Base-by-base conservation (phyloP, 2,797 vertebrate species). In the Cossypha niveicapilla region DNA sequence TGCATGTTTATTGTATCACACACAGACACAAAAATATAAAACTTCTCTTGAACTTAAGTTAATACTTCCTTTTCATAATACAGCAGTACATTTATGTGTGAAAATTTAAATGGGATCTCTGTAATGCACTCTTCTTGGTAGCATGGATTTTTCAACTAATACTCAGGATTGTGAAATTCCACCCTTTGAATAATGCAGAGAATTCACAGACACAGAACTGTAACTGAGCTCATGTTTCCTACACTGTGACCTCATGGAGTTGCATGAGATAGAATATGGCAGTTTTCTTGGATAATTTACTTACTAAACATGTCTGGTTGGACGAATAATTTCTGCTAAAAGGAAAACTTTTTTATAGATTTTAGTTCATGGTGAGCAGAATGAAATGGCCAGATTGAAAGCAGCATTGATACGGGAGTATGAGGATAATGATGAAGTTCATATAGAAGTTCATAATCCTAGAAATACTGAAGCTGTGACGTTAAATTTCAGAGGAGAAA, bases 401-500 rank as follows among this genome's bases (percentile, higher is more conserved):
- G 99, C 99, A 14, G 99, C 99, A 3, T 95, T 99, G 93, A 99
- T 99, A 96, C 96, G 99, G 11, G 99, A 99, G 94, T 99, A 99
- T 58, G 99, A 99, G 88, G 99, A 99, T 94, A 99, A 99, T 3
- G 99, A 99, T n/a, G 98, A 99, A 96, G 99, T 99, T 27, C 98
- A 99, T 94, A 99, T 99, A 63, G 99, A 99, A 87, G 99, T 99
- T 83, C 99, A 99, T 96, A 99, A 99, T 96, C 99, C 99, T 10
- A 97, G 98, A 60, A 99, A 99, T 94, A 99, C 99, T 0, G 99
- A 99, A 95, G 99, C 99, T 6, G 99, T 99, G 89, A 99, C 98
- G 1, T 97, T 99, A 47, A 99, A 99, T 97, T 99, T 99, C 97
- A 98, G 99, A 94, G 99, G 99, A 97, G 99, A 99, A 97, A 99